These are phyloP conservation scores for Eumeta japonica DNA, from an alignment of 1,140 invertebrate genomes.

Conservation along the genomic window DNA sequence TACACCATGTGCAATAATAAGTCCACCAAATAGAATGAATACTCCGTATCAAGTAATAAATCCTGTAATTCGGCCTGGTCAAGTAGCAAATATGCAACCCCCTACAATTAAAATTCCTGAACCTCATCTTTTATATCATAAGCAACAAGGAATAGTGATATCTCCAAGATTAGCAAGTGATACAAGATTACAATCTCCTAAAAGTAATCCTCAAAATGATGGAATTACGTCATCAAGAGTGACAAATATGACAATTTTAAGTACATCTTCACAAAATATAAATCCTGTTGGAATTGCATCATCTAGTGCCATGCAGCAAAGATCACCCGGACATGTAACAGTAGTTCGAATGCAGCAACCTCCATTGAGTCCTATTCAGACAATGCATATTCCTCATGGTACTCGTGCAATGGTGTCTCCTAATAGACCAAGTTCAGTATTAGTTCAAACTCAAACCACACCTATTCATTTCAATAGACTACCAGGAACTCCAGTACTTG, in stretches of 20 bases:
- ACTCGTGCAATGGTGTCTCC: conserved; percentile 50
- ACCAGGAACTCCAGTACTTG: conserved; percentile 57
- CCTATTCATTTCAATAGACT: conserved; percentile 51
- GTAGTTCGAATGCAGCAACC: conserved; percentile 55
- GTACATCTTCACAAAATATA: conserved; percentile 35
- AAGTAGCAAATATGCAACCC: conserved; percentile 51
- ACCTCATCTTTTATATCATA: conserved; percentile 57
- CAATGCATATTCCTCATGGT: conserved; percentile 38
- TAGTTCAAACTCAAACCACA: conserved; percentile 45
- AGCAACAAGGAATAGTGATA: conserved; percentile 52
- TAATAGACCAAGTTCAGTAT: conserved; percentile 43
- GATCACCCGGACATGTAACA: conserved; percentile 48
- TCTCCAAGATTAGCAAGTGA: conserved; percentile 49
- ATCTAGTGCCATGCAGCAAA: conserved; percentile 35
- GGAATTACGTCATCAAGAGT: conserved; percentile 36
- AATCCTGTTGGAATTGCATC: conserved; percentile 32
- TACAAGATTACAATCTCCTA: conserved; percentile 43
- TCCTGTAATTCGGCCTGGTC: conserved; percentile 39
- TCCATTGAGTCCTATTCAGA: conserved; percentile 49
- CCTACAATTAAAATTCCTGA: conserved; percentile 63
- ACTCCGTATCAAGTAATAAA: conserved; percentile 51
- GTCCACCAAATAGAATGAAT: conserved; percentile 29
- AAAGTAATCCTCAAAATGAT: conserved; percentile 36
- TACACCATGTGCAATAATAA: conserved; percentile 36
- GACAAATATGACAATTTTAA: conserved; percentile 46